Percentiles rank a stretch among this genome's conserved stretches.
phyloP scores from a whole-genome alignment of 2,113 vertebrate species.

The Scortum barcoo region DNA sequence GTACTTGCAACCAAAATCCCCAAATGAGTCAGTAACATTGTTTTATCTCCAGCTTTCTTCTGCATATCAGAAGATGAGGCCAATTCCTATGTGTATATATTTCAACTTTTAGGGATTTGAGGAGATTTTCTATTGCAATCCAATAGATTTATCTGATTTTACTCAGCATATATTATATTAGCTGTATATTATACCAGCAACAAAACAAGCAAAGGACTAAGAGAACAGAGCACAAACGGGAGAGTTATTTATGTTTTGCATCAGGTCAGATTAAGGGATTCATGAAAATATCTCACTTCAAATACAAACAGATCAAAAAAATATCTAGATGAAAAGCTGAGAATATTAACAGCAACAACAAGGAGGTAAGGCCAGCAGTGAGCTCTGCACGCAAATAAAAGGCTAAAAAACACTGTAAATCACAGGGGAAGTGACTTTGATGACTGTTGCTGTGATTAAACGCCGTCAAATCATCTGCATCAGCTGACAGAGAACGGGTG shows the following conservation, averaged over 20 bases:
- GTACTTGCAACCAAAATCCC: neutral
- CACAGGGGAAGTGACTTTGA: neutral
- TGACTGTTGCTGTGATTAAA: neutral
- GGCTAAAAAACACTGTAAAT: neutral
- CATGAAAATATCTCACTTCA: constrained; percentile 1
- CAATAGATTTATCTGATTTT: neutral
- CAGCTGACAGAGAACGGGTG: neutral
- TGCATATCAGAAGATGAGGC: neutral
- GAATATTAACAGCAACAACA: constrained; percentile 1
- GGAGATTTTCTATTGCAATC: neutral
- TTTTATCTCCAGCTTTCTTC: neutral
- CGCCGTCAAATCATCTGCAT: neutral
- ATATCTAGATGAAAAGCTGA: neutral
- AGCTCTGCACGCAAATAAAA: no score
- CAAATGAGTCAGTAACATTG: neutral
- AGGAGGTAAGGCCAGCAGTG: neutral
- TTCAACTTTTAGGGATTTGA: neutral
- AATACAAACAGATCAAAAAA: neutral
- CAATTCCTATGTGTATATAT: neutral
- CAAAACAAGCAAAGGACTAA: neutral
- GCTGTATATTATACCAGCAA: neutral
- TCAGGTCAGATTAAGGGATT: constrained; percentile 21
- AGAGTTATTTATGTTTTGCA: constrained; percentile 23
- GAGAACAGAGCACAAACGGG: neutral
- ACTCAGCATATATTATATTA: neutral